Evolutionary conservation across 1,140 invertebrate species (phyloP), one percentile per base, ranked within the genome.

Genomic region (Triops longicaudatus): DNA sequence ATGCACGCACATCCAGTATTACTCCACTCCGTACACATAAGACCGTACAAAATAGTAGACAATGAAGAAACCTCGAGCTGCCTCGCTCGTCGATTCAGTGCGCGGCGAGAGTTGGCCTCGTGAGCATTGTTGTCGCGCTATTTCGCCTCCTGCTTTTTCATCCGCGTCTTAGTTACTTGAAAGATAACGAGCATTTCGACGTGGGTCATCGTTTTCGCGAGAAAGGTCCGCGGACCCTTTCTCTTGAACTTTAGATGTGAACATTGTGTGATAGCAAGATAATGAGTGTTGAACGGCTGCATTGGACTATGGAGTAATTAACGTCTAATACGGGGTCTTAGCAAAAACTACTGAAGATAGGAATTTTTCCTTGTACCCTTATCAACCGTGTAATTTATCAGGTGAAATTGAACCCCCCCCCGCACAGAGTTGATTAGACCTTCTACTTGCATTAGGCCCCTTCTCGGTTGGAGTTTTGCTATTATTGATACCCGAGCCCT

Each of bases 41-140:
- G 22, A 63, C 50, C 14, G 17, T 17, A 6, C 50, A n/a, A 9
- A n/a, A 63, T 14, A 63, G 50, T 63, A 63, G 50, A 63, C 50
- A 63, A 63, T 63, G 50, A 63, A 63, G 50, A 22, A 22, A 63
- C 50, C 50, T 22, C 50, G 50, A 63, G 50, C 50, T 63, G 50
- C 50, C 22, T 9, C 4, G 50, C 50, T 63, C 50, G 50, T 63
- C 50, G 50, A 63, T 63, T 63, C 50, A 63, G 50, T 63, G 5
- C 50, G 50, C 50, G 50, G 17, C 50, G 50, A 63, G 50, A 63
- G 0, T 63, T 63, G n/a, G 50, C 14, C n/a, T 63, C 50, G 50
- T 22, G 14, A 63, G 50, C 50, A 63, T 63, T 63, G n/a, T 63
- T 63, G 17, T 63, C 4, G 14, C 50, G 2, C 2, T 63, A 1